These are phyloP conservation scores for Rhipidura dahli DNA, from an alignment of 2,113 vertebrate genomes.

Conservation along the genomic window DNA sequence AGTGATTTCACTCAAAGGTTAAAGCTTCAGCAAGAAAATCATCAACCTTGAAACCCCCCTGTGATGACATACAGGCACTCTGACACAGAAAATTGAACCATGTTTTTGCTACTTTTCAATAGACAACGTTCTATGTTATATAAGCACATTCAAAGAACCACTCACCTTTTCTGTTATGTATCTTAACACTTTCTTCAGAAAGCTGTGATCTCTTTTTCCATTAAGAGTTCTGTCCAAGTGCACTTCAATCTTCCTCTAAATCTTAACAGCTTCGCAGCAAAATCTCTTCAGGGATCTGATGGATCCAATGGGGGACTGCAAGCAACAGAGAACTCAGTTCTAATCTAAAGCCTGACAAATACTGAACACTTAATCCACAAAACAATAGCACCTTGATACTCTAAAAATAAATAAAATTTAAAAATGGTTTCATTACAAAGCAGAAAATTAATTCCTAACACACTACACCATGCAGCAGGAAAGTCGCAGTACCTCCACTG, in stretches of 20 bases:
- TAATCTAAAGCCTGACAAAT: not conserved
- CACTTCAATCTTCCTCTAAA: not conserved
- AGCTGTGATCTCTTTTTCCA: not conserved
- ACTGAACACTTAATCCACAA: not conserved
- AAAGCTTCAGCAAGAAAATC: not conserved
- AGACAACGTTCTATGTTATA: not conserved
- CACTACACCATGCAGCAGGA: not conserved
- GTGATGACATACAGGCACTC: not conserved
- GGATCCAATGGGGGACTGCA: not conserved
- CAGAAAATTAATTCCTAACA: not conserved
- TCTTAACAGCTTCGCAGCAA: not conserved
- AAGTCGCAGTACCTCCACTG: not conserved
- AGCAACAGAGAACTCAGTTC: not conserved
- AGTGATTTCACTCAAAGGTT: not conserved
- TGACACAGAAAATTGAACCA: fast-evolving
- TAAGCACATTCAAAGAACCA: not conserved
- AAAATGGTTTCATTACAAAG: not conserved
- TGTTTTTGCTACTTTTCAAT: not conserved
- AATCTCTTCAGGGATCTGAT: not conserved
- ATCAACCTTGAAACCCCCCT: not conserved
- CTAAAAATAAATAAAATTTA: no score
- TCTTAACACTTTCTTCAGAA: not conserved
- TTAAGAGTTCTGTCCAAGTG: not conserved
- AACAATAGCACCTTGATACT: not conserved
- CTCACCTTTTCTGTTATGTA: not conserved